Percentiles rank a stretch among this genome's conserved stretches.
These are phyloP conservation scores for Lethocerus indicus DNA, from an alignment of 1,140 invertebrate species.

Conservation along the genomic window DNA sequence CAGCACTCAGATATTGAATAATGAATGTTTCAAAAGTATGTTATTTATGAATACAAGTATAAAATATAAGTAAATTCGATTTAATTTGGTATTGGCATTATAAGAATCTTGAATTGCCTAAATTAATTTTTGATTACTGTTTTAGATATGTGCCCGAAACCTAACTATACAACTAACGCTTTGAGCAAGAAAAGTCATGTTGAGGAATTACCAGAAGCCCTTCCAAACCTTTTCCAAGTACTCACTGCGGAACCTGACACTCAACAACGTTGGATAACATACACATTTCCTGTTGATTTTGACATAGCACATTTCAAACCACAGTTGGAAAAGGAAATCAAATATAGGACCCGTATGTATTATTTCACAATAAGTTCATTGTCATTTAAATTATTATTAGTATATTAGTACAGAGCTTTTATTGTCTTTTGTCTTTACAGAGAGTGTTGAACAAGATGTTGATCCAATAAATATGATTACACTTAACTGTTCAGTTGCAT, in stretches of 20 bases:
- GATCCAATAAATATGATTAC: conserved; percentile 40
- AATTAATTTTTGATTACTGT: no score
- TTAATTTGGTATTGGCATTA: no score
- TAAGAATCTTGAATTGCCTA: no score
- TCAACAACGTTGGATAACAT: conserved; percentile 54
- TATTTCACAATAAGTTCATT: not conserved
- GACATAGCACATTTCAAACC: conserved; percentile 31
- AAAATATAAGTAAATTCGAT: no score
- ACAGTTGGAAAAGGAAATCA: conserved; percentile 42
- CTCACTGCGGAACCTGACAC: conserved; percentile 61
- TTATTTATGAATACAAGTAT: not conserved
- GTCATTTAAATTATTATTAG: not conserved
- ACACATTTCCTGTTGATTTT: conserved; percentile 60
- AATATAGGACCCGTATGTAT: conserved; percentile 45
- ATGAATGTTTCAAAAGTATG: no score
- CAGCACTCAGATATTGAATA: no score
- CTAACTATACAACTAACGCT: conserved; percentile 47
- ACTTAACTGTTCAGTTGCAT: conserved; percentile 84
- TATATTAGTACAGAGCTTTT: not conserved
- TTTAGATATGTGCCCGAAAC: conserved; percentile 75
- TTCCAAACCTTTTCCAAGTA: conserved; percentile 65
- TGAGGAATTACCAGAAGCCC: conserved; percentile 64
- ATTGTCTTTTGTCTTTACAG: conserved; percentile 28
- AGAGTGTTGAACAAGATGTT: conserved; percentile 41
- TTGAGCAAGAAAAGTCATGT: conserved; percentile 69